Evolutionary conservation across 2,888 invertebrate genomes (phyloP).

Genomic region (Ephialtes manifestator): DNA sequence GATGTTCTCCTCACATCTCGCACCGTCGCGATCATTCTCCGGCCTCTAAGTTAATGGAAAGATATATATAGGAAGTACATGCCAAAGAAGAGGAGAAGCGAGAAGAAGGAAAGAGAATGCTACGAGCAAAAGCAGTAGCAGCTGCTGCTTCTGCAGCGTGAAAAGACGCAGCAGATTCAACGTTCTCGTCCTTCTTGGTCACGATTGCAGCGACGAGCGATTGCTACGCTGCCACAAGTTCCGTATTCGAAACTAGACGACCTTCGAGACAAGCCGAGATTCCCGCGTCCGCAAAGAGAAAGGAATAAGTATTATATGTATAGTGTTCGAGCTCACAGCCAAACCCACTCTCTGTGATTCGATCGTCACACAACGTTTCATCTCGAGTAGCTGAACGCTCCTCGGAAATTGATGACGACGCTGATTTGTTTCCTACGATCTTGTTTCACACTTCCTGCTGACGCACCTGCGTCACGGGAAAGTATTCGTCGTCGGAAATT

Average conservation of each 20-base stretch:
- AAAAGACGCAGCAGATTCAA: conserved; percentile 8
- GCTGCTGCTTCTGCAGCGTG: background rate
- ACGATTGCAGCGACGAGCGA: conserved; percentile 29
- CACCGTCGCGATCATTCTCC: background rate
- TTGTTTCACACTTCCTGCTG: background rate
- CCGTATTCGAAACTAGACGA: conserved; percentile 70
- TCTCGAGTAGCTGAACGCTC: background rate
- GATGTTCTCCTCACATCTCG: no score
- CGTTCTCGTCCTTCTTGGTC: background rate
- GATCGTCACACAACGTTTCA: conserved; percentile 57
- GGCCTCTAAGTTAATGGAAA: conserved; percentile 17
- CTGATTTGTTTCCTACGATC: conserved; percentile 1
- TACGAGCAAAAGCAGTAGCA: background rate
- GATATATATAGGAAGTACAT: conserved; percentile 36
- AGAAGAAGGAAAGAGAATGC: conserved; percentile 25
- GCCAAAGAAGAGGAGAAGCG: background rate
- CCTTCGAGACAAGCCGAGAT: conserved; percentile 61
- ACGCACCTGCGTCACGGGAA: background rate
- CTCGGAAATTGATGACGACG: conserved; percentile 34
- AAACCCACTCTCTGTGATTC: conserved; percentile 39
- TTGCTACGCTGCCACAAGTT: conserved; percentile 55
- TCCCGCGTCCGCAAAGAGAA: conserved; percentile 61
- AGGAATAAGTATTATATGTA: no score
- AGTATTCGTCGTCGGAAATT: background rate
- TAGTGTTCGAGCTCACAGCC: conserved; percentile 28